phyloP scores from a whole-genome alignment of 23 tunicate species.

The Botrylloides violaceus region DNA sequence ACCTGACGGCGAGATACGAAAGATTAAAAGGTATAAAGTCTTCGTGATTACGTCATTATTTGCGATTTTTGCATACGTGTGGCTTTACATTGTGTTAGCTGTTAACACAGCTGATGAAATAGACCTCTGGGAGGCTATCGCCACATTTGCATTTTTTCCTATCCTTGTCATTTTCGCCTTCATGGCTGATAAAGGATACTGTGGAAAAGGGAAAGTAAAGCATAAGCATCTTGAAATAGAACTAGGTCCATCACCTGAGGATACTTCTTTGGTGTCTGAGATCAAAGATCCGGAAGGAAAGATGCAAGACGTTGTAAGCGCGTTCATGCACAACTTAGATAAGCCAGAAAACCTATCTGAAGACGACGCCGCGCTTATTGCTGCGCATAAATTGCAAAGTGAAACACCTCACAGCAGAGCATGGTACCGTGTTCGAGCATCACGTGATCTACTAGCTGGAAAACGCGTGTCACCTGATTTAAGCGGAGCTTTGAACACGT shows the following conservation, averaged over 20 bases:
- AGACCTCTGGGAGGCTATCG: constrained; percentile 90
- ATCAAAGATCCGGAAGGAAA: constrained; percentile 38
- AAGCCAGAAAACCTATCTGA: constrained; percentile 69
- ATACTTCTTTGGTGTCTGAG: constrained; percentile 45
- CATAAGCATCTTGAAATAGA: constrained; percentile 54
- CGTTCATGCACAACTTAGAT: constrained; percentile 66
- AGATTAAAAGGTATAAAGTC: constrained; percentile 38
- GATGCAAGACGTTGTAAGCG: constrained; percentile 52
- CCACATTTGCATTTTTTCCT: constrained; percentile 84
- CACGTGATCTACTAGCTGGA: constrained; percentile 64
- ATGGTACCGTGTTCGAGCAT: constrained; percentile 86
- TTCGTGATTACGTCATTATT: constrained; percentile 76
- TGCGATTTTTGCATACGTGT: constrained; percentile 82
- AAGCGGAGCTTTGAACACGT: constrained; percentile 38
- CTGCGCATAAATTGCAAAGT: constrained; percentile 61
- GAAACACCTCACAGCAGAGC: constrained; percentile 81
- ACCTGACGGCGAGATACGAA: constrained; percentile 62
- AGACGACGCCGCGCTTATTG: constrained; percentile 76
- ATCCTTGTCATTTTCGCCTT: constrained; percentile 77
- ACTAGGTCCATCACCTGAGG: constrained; percentile 42
- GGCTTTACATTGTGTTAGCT: constrained; percentile 70
- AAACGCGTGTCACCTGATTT: constrained; percentile 48
- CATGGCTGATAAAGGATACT: constrained; percentile 84
- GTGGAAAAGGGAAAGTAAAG: constrained; percentile 30
- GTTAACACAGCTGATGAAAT: constrained; percentile 45